Base-by-base conservation (phyloP, 1,140 invertebrate genomes). In the Hypsibius dujardini region DNA sequence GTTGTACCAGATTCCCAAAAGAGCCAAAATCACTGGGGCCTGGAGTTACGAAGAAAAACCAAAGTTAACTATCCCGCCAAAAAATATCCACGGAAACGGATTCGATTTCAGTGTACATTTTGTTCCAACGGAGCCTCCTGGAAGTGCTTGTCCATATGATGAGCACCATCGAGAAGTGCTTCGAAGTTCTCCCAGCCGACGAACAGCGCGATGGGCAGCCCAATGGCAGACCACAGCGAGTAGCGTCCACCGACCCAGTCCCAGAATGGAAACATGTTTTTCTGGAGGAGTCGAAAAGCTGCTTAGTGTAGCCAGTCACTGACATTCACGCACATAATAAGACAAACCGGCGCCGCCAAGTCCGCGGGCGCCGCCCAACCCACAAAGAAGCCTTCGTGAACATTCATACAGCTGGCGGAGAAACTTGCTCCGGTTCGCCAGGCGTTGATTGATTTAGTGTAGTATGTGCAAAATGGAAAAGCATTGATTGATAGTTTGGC, bases 211-310 rank as follows among this genome's bases (percentile, higher is more conserved):
- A 99, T 96, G 1, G 94, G 95, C 2, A 99, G 81, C 60, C 96
- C 95, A 81, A 98, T 98, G 2, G 95, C 95, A 0, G 94, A 98
- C 95, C 95, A 98, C 1, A 97, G 81, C 0, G 94, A 97, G 79
- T 95, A 96, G 77, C 95, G 85, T 75, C 95, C 96, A 69, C 95
- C 96, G 72, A 99, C 95, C 93, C 95, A 99, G 81, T 99, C 95
- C 95, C 96, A 99, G 80, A 99, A 98, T 69, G 88, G 93, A 83
- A 99, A 99, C 92, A 98, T 98, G 78, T 98, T 98, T 72, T 88
- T 87, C 74, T 67, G 42, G 12, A 67, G 42, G 3, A 67, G 42
- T 12, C 12, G 45, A 3, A 12, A 67, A 67, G 62, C 42, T 42
- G 28, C 28, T 28, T 28, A 28, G 28, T 28, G 28, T 28, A 28